phyloP scores from a whole-genome alignment of 2,797 vertebrate species.

The Chromobotia macracanthus region DNA sequence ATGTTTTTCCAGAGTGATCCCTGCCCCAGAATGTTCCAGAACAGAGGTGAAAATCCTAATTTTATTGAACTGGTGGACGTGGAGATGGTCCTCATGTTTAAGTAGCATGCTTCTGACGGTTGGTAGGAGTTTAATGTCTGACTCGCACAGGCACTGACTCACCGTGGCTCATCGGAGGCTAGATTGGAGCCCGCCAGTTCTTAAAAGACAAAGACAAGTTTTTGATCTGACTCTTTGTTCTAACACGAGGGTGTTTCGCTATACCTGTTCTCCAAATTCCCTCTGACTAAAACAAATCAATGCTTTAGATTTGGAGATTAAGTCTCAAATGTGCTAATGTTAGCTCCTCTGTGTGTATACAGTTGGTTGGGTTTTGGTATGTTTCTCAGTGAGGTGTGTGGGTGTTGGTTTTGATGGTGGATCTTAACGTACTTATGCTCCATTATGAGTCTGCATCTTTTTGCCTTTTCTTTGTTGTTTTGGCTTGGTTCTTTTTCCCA shows the following conservation, averaged over 20 bases:
- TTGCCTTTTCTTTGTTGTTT: constrained; percentile 19
- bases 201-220: constrained; percentile 61
- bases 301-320: constrained; percentile 13
- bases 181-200: constrained; percentile 74
- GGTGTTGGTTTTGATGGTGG: constrained; percentile 33
- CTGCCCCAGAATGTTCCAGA: constrained; percentile 57
- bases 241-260: constrained; percentile 54
- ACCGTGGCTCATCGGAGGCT: constrained; percentile 77
- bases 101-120: constrained; percentile 67
- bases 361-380: constrained; percentile 38
- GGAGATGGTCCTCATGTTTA: constrained; percentile 62
- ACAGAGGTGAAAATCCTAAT: constrained; percentile 54
- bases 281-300: background rate
- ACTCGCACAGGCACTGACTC: constrained; percentile 78
- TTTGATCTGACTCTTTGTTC: constrained; percentile 69
- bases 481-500: constrained; percentile 4
- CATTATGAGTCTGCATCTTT: background rate
- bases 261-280: constrained; percentile 25
- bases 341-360: constrained; percentile 29
- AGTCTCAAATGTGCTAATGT: constrained; percentile 7
- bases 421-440: background rate
- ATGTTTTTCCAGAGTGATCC: constrained; percentile 53
- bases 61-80: constrained; percentile 43
- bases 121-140: constrained; percentile 63
- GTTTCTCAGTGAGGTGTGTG: constrained; percentile 36